Conservation (phyloP, 2,113 vertebrate species). For the Piliocolobus tephrosceles region DNA sequence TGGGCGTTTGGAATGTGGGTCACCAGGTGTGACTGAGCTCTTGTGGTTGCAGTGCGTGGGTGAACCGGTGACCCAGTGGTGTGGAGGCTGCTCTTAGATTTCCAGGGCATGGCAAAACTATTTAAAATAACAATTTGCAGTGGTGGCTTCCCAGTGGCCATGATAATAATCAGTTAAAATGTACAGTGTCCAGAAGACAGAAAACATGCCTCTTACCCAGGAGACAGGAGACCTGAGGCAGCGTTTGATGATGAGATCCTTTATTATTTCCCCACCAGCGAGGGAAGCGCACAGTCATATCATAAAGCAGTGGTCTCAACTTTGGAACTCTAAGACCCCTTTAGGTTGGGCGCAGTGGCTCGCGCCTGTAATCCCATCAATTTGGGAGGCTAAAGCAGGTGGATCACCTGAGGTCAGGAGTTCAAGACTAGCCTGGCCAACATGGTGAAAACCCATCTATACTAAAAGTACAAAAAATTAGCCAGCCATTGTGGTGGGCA, state of each 20-base stretch:
- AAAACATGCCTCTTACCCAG: fast-evolving
- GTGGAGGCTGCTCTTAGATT: background rate
- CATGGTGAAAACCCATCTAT: too few relatives aligned
- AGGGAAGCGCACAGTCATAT: fast-evolving
- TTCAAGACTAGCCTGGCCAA: too few relatives aligned
- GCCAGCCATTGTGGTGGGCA: too few relatives aligned
- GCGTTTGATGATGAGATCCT: background rate
- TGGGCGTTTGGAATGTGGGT: background rate
- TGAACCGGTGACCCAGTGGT: background rate
- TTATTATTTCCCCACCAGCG: fast-evolving
- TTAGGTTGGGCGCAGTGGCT: too few relatives aligned
- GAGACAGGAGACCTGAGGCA: fast-evolving
- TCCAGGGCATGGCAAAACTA: background rate
- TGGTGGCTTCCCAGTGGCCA: background rate
- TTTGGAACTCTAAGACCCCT: fast-evolving
- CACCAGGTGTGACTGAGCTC: background rate
- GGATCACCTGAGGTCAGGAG: too few relatives aligned
- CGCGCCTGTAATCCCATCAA: too few relatives aligned
- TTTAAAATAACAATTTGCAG: background rate
- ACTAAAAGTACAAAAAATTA: too few relatives aligned
- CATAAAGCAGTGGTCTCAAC: fast-evolving
- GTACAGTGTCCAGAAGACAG: background rate
- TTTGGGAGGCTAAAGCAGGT: too few relatives aligned
- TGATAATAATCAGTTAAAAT: background rate
- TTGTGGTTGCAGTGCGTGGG: too few relatives aligned